Base-by-base conservation (phyloP, 2,888 invertebrate species). In the Habroteleia sp. region DNA sequence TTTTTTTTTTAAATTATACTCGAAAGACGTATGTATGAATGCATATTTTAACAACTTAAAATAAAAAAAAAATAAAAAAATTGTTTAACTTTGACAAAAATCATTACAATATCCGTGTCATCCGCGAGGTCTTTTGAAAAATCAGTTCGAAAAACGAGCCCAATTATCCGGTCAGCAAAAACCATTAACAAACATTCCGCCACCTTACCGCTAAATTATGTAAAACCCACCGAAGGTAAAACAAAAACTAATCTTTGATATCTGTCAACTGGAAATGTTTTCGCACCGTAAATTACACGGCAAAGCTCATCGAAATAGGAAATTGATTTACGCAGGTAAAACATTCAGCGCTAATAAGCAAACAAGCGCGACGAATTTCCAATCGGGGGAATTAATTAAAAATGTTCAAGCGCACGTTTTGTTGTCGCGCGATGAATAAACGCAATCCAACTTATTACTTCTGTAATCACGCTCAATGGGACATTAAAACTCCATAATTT, bases 281-380 rank as follows among this genome's bases (percentile, higher is more conserved):
- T 63, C 35, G 62, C 58, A 46, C 44, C 63, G 65, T 63, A 63
- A 74, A 68, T 74, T 68, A 68, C 68, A 63, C 52, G 56, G 48
- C 58, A 48, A 69, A 63, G 63, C 69, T 60, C 65, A 58, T 58
- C 62, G 58, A 71, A 75, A 71, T 75, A 52, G 66, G 66, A 75
- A 71, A 71, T 75, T 66, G 65, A 75, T 71, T 75, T 69, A 71
- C 60, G 60, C 41, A 54, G 48, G 66, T 66, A 66, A 71, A 71
- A 71, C 71, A 71, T 58, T 62, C 58, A 44, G 37, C 52, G 13
- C 46, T 52, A 56, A 62, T 44, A 66, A 71, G 52, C 69, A 75
- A 71, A 75, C 69, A 75, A 75, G 66, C 66, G 48, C 62, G 16
- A 3, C 29, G 20, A 39, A 66, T 71, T 71, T 58, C 41, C 62